Base-by-base conservation (phyloP, 2,888 invertebrate species). In the Nomada hirtipes region DNA sequence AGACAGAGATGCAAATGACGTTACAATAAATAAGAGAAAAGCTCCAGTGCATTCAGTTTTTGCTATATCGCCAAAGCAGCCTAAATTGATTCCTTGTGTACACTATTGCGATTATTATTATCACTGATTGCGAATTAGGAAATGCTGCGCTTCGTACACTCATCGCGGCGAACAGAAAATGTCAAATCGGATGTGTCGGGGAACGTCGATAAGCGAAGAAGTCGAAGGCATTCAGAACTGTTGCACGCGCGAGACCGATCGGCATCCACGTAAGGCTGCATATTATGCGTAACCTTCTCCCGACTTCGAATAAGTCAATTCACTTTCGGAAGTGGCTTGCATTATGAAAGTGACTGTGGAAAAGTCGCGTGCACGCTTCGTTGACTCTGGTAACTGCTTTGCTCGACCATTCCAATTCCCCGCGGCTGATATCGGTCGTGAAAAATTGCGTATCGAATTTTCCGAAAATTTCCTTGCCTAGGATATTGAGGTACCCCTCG, bases 271-370 rank as follows among this genome's bases (percentile, higher is more conserved):
- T 76, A 79, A 83, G 70, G 50, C 64, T 63, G 80, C 71, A 63
- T 72, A 76, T 70, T 78, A 79, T 73, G 85, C 84, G 82, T 81
- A 86, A 86, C 86, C 85, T 86, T 88, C 80, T 78, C 73, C 52
- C 55, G 57, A 61, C 80, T 80, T 79, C 84, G 86, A 77, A 88
- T 86, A 86, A 83, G 82, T 84, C 84, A 84, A 86, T 88, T 88
- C 89, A 87, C 88, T 88, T 89, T 88, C 89, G 89, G 88, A 88
- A 88, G 88, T 85, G 79, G 82, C 76, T 86, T 65, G 87, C 64
- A 75, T 89, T 89, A 86, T 83, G 89, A 89, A 88, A 88, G 88
- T 83, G 86, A 87, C 79, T 80, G 89, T 87, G 83, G 88, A 89
- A 89, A 89, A 87, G 80, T 87, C 89, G 80, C 74, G 77, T 82